Evolutionary conservation across 2,113 vertebrate species (phyloP).

Genomic region (Piprites chloris): DNA sequence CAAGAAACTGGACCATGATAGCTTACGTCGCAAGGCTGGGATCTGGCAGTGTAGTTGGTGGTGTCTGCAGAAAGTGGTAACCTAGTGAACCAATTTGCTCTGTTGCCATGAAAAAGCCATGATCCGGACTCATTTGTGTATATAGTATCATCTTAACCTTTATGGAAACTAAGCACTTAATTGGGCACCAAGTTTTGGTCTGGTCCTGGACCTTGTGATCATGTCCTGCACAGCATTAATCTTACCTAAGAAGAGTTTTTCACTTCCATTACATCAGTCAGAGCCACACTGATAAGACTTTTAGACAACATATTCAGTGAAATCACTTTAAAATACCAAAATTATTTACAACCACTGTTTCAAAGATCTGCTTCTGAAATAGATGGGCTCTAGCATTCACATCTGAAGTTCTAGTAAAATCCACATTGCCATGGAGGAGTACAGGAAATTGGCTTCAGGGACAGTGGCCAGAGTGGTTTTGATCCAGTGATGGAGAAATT

Average conservation of each 20-base stretch:
- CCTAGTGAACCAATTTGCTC: not conserved
- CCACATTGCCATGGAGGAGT: not conserved
- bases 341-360: not conserved
- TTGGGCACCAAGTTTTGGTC: not conserved
- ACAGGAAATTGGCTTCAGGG: not conserved
- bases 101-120: not conserved
- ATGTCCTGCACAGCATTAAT: not conserved
- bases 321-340: not conserved
- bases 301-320: not conserved
- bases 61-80: not conserved
- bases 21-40: not conserved
- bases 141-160: not conserved
- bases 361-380: not conserved
- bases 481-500: not conserved
- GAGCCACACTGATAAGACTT: not conserved
- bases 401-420: not conserved
- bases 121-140: not conserved
- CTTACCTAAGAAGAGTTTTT: not conserved
- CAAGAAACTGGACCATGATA: not conserved
- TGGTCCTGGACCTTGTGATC: not conserved
- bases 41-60: not conserved
- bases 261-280: not conserved
- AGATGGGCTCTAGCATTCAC: not conserved
- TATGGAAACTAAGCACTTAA: not conserved
- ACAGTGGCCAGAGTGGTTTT: not conserved